Base-by-base conservation (phyloP, 2,797 vertebrate genomes). In the Paguma larvata region DNA sequence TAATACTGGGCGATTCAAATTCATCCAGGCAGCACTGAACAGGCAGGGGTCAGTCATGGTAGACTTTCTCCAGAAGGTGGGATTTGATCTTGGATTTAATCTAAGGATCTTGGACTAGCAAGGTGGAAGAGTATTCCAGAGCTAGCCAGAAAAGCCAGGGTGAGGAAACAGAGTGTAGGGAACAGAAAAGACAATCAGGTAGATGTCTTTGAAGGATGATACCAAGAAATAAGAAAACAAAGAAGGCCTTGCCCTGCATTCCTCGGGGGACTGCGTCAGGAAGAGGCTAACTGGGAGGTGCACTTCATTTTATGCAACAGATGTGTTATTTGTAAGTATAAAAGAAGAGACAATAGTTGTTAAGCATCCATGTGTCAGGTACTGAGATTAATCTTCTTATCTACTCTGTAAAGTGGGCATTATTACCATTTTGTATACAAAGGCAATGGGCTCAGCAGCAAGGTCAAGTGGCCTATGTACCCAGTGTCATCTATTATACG, bases 21-120 rank as follows among this genome's bases (percentile, higher is more conserved):
- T 68, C 44, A 63, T 93, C 21, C 41, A n/a, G 3, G 3, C n/a
- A 95, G 30, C 59, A 63, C 38, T 73, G 41, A 78, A 78, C 14
- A 77, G n/a, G 34, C 5, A n/a, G 23, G 5, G n/a, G 32, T 72
- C 62, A 56, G 51, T 59, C 3, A 38, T 63, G 38, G 62, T 51
- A 88, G 86, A 84, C 38, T 85, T 88, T 85, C 62, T 78, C 14
- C 3, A 27, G 65, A 13, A 93, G 65, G 16, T 88, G 41, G 38
- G 12, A 62, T 96, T 91, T 95, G 63, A 95, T 59, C 6, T 19
- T 91, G 44, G 44, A 77, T 63, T 95, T 89, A 91, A 38, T 32
- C 4, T 41, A 38, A 68, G 18, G 27, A 8, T 84, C 30, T 91
- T 95, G 46, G 53, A 30, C 32, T 83, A 18, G 14, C 6, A 93